Evolutionary conservation across 2,888 invertebrate genomes (phyloP), one percentile per base, ranked within the genome.

Genomic region (Cremastinae sp.): DNA sequence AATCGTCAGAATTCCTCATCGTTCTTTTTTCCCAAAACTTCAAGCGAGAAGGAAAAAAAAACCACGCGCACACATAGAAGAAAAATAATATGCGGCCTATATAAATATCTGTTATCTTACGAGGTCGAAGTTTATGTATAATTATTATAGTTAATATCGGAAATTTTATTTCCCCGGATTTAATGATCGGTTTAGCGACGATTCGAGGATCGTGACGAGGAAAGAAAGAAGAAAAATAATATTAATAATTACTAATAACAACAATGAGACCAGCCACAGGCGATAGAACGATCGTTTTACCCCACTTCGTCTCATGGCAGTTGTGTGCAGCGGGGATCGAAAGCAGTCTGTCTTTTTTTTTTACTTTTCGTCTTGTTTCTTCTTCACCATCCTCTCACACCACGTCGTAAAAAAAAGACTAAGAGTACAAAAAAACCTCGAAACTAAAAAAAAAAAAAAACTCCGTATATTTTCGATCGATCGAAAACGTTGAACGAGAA

Each of bases 181-280:
- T 58, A 58, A 28, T 51, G 12, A 58, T 49, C 43, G 61, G 14
- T 69, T 69, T 28, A 61, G 70, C 61, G 61, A 53, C 59, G 43
- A 69, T 59, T 59, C 43, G 41, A 70, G 43, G 22, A 53, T 36
- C 59, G 68, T 51, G 69, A 51, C 58, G 66, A 72, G 45, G 58
- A 78, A 75, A 78, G 80, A 79, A 56, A 54, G 66, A 45, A 38
- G 41, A 28, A 51, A 43, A 9, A 51, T 28, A 41, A 16, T 53
- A 36, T 9, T 22, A 10, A 14, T 10, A 16, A 12, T 4, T 53
- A 7, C n/a, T n/a, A n/a, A n/a, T 53, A 51, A 43, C 51, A 62
- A 36, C 7, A 49, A 71, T 74, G 83, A 85, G 83, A 83, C 83
- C 84, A 85, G 84, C 82, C 83, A 83, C 82, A 82, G 80, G 81